These are phyloP conservation scores for Napeogenes inachia DNA, from an alignment of 2,888 invertebrate genomes.

Conservation along the genomic window DNA sequence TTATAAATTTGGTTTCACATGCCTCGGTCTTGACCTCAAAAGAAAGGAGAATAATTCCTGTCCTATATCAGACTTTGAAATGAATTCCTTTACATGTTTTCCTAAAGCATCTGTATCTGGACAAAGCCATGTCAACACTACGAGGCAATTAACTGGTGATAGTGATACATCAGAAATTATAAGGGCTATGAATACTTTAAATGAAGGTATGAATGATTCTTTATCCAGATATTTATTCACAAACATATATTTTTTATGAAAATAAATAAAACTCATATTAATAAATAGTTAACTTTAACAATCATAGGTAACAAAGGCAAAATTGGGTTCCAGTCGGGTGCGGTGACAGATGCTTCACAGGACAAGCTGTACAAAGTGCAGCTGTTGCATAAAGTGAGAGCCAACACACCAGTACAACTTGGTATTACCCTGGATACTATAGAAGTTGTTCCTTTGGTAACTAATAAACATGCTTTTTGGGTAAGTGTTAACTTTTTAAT, in stretches of 20 bases:
- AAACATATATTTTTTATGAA: not conserved
- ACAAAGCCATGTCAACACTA: conserved; percentile 57
- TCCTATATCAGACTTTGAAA: conserved; percentile 61
- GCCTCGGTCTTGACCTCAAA: conserved; percentile 89
- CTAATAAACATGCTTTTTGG: conserved; percentile 81
- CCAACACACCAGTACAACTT: conserved; percentile 90
- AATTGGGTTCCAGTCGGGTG: conserved; percentile 76
- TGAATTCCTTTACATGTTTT: conserved; percentile 54
- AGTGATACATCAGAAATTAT: conserved; percentile 70
- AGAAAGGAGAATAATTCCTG: conserved; percentile 48
- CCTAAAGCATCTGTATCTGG: conserved; percentile 56
- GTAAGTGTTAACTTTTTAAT: conserved; percentile 40
- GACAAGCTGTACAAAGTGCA: conserved; percentile 89
- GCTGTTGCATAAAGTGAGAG: conserved; percentile 86
- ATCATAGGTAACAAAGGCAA: conserved; percentile 32
- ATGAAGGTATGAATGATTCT: conserved; percentile 53
- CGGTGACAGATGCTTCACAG: conserved; percentile 90
- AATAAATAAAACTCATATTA: not conserved
- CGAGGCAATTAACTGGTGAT: conserved; percentile 62
- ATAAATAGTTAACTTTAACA: not conserved
- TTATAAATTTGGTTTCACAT: conserved; percentile 94
- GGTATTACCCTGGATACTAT: conserved; percentile 94
- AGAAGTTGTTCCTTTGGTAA: conserved; percentile 90
- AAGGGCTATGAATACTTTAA: conserved; percentile 64
- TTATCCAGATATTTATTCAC: conserved; percentile 20